Percentiles rank a stretch among this genome's conserved stretches.
Conservation (phyloP, 2,888 invertebrate genomes). For the Pemphredon lugubris region DNA sequence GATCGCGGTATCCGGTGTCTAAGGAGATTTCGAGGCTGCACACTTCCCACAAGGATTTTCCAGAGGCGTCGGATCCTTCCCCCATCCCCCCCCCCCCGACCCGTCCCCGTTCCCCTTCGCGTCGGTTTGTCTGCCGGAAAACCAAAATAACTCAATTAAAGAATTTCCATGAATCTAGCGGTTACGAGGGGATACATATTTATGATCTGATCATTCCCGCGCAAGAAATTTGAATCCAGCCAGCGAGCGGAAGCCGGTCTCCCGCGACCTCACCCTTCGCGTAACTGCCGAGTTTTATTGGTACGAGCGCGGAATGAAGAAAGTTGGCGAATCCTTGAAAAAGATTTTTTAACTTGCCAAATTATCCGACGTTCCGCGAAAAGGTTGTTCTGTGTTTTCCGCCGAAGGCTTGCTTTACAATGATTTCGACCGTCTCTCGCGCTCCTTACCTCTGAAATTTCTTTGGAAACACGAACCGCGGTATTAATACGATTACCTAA, state of each 20-base stretch:
- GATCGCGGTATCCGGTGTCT: conserved; percentile 42
- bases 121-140: conserved; percentile 56
- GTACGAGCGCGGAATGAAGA: conserved; percentile 30
- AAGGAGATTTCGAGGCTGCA: conserved; percentile 75
- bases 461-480: background rate
- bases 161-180: conserved; percentile 80
- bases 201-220: conserved; percentile 76
- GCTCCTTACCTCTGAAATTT: background rate
- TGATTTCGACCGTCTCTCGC: background rate
- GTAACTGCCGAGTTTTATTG: conserved; percentile 52
- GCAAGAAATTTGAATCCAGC: conserved; percentile 68
- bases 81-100: conserved; percentile 7
- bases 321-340: conserved; percentile 44
- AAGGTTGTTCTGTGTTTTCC: conserved; percentile 21
- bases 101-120: background rate
- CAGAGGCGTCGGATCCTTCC: conserved; percentile 54
- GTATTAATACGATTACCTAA: background rate
- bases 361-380: conserved; percentile 40
- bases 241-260: conserved; percentile 23
- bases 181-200: conserved; percentile 78
- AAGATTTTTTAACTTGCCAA: conserved; percentile 50
- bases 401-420: background rate
- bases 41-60: conserved; percentile 78
- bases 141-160: conserved; percentile 81
- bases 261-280: conserved; percentile 7